These are phyloP conservation scores for Anser brachyrhynchus DNA, from an alignment of 2,113 vertebrate species.

Conservation along the genomic window DNA sequence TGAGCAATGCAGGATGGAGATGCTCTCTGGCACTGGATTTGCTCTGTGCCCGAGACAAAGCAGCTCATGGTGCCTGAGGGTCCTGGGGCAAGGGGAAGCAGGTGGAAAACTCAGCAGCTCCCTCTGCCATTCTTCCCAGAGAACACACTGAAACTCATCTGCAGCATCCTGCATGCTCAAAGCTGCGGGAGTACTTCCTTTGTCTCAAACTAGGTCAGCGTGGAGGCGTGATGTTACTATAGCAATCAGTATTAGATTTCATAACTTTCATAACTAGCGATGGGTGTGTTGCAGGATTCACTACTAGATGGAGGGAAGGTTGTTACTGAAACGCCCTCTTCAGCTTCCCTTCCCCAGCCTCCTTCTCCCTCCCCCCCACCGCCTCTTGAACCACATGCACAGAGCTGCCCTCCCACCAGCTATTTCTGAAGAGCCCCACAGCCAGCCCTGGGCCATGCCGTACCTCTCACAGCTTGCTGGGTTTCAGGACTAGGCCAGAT, in stretches of 20 bases:
- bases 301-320: not conserved
- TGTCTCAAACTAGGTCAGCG: conserved; percentile 65
- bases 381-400: not conserved
- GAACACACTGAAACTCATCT: not conserved
- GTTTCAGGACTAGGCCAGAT: not conserved
- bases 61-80: not conserved
- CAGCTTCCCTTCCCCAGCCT: not conserved
- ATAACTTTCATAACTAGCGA: conserved; percentile 16
- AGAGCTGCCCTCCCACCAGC: fast-evolving
- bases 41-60: not conserved
- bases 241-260: conserved; percentile 47
- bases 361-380: not conserved
- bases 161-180: not conserved
- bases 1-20: not conserved
- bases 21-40: not conserved
- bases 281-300: not conserved
- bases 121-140: not conserved
- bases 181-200: conserved; percentile 2
- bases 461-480: conserved; percentile 51
- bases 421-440: not conserved
- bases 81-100: not conserved
- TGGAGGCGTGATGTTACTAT: conserved; percentile 52
- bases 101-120: not conserved
- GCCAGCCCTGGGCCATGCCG: not conserved
- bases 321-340: not conserved